Evolutionary conservation across 2,797 vertebrate species (phyloP), one percentile per base, ranked within the genome.

Genomic region (Alfaro cultratus): DNA sequence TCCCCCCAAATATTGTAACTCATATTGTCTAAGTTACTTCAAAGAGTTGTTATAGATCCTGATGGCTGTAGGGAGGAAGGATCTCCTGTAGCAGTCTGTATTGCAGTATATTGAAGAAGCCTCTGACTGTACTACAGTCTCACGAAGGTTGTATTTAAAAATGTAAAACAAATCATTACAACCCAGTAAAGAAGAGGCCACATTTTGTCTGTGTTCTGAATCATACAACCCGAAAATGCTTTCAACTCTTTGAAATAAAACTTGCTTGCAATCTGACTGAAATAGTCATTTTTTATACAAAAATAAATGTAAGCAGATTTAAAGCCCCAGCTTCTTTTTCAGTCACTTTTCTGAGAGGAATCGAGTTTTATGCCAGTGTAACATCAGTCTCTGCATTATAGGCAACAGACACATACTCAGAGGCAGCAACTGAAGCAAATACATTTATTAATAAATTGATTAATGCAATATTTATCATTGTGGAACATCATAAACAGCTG

Each of bases 401-500:
- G 26, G 23, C 15, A 13, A 74, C 29, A 31, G 36, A 53, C 64
- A 67, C 45, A 21, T n/a, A 31, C 57, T 0, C 13, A 31, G 21
- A 49, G 79, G 26, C 68, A 77, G 43, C 46, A 23, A 55, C 8
- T 86, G 80, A 85, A 89, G 88, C 83, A 92, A 85, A 91, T 81
- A 83, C 5, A 91, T 93, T 93, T 93, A 93, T 93, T 94, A 91
- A 89, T 93, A 80, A 85, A 86, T 74, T 39, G 83, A 94, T 93
- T 86, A 89, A 86, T 91, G 80, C 79, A 78, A 89, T 76, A 75
- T 57, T 83, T 34, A 5, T 90, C 79, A 85, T 85, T 68, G 31
- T 49, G 75, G 80, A 90, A 82, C 79, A 81, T 87, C 57, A 60
- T 60, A 43, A 73, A 84, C 77, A 81, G 86, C 82, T 81, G 46